These are phyloP conservation scores for Saccopteryx bilineata DNA, from an alignment of 2,113 vertebrate species.

Conservation along the genomic window DNA sequence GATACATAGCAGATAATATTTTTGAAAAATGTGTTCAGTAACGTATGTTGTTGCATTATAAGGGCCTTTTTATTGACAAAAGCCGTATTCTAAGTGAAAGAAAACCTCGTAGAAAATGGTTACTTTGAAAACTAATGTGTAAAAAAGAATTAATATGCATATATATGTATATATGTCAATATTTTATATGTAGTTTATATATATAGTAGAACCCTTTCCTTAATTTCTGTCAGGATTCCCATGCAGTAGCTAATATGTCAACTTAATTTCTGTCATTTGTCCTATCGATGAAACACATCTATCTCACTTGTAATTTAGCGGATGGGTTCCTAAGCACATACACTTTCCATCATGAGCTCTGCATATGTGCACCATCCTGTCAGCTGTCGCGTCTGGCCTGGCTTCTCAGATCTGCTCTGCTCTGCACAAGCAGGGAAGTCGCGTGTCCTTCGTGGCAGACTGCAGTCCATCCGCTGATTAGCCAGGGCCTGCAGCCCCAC, in stretches of 20 bases:
- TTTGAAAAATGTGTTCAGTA: slow-evolving; percentile 80
- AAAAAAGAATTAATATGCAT: neutral
- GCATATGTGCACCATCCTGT: neutral
- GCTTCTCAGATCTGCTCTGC: neutral
- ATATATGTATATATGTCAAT: neutral
- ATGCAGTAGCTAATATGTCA: neutral
- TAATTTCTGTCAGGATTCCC: neutral
- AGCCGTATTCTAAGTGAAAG: slow-evolving; percentile 25
- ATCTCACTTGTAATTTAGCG: neutral
- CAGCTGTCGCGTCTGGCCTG: accelerated
- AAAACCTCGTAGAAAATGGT: neutral
- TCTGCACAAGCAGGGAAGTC: neutral
- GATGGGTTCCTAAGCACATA: neutral
- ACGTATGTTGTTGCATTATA: slow-evolving; percentile 67
- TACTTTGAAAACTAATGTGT: slow-evolving; percentile 56
- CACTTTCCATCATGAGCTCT: neutral
- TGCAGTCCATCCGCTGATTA: neutral
- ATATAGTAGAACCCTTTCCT: neutral
- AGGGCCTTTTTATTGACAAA: slow-evolving; percentile 53
- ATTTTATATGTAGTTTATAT: neutral
- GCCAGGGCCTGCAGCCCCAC: neutral
- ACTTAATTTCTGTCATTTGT: neutral
- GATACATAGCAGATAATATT: slow-evolving; percentile 84
- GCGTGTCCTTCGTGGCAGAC: neutral
- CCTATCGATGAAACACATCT: neutral